These are phyloP conservation scores for Delichon dasypus DNA, from an alignment of 2,797 vertebrate genomes.

Conservation along the genomic window DNA sequence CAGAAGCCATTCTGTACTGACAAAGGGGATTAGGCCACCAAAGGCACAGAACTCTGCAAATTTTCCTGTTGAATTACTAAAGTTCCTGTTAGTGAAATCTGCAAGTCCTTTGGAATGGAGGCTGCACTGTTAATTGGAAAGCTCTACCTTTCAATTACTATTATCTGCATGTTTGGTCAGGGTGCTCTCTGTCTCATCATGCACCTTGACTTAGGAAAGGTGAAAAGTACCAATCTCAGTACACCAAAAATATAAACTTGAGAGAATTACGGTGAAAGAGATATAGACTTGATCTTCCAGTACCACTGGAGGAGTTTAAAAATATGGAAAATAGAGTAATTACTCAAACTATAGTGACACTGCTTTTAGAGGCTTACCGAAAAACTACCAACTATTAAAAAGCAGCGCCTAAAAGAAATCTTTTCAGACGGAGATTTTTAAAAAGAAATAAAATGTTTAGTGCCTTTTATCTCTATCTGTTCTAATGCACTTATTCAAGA, in stretches of 20 bases:
- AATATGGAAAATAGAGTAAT: slow-evolving; percentile 10
- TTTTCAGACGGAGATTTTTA: slow-evolving; percentile 52
- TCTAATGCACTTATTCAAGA: slow-evolving; percentile 75
- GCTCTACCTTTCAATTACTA: background rate
- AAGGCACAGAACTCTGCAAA: background rate
- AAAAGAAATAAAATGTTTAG: slow-evolving; percentile 59
- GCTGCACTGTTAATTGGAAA: background rate
- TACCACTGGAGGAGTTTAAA: slow-evolving; percentile 50
- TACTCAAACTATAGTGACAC: background rate
- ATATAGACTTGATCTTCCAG: background rate
- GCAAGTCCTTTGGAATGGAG: background rate
- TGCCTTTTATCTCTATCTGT: slow-evolving; percentile 71
- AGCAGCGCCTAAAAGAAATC: slow-evolving; percentile 58
- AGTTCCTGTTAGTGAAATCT: background rate
- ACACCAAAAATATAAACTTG: background rate
- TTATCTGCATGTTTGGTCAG: background rate
- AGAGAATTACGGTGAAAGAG: background rate
- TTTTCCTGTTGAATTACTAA: background rate
- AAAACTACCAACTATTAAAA: slow-evolving; percentile 68
- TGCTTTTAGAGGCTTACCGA: slow-evolving; percentile 65
- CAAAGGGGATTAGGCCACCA: background rate
- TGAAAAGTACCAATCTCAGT: background rate
- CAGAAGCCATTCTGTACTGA: background rate
- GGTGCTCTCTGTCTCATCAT: background rate
- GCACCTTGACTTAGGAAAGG: background rate